Evolutionary conservation across 2,797 vertebrate genomes (phyloP), one percentile per base, ranked within the genome.

Genomic region (Oreochromis grahami): DNA sequence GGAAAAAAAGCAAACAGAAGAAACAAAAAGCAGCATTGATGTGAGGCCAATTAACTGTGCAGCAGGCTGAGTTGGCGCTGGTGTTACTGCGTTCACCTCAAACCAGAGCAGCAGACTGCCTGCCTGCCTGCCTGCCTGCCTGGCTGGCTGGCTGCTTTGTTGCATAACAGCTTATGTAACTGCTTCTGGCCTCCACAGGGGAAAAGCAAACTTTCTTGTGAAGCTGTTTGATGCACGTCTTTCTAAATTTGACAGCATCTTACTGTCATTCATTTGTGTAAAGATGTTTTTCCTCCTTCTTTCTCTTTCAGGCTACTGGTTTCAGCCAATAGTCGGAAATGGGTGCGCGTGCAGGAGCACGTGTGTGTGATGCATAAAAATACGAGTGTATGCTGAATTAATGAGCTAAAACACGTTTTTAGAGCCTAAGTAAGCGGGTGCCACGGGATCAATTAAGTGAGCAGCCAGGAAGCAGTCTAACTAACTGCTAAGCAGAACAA

Each of bases 121-220:
- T 81, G 65, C 14, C 86, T 87, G 65, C 14, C 86, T 87, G 84
- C 34, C 26, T 26, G 26, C 26, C 29, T 32, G 29, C 5, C 85
- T 86, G 86, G 21, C 84, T 81, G 77, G 7, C 85, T 87, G 85
- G 38, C 81, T 87, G 82, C 81, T 82, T 43, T 45, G 87, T 94
- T 95, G 55, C 90, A 82, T 92, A 94, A 95, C 79, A 70, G 65
- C 86, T 95, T 95, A 92, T 85, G 87, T 90, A 94, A 95, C 84
- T 32, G 63, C 72, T 24, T 82, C 81, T 81, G 83, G 63, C 82
- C 82, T 89, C 88, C 84, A 87, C 65, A 26, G 83, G 86, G 84
- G 24, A 60, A 86, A 8, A 32, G 45, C 76, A 77, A 90, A 92
- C 89, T 91, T 92, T 90, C 70, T 88, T 78, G 78, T 84, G 38